A percentile compares a stretch with the other conserved stretches of the same genome.
Evolutionary conservation across 2,797 vertebrate genomes (phyloP).

Genomic region (Hirundo rustica): DNA sequence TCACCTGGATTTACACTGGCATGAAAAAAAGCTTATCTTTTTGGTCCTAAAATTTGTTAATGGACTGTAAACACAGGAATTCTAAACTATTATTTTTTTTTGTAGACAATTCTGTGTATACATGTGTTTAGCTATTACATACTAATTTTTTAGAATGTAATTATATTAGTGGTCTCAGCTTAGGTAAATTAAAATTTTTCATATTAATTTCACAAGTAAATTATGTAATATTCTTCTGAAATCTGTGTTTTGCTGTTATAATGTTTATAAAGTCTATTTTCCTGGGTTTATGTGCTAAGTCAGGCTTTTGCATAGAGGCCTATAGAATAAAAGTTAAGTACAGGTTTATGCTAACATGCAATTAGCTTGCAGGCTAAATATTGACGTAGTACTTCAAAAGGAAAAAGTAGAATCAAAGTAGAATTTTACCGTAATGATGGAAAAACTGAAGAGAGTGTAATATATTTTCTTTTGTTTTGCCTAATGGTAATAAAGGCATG

Average conservation of each 20-base stretch:
- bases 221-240: conserved; percentile 13
- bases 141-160: not conserved
- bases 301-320: conserved; percentile 69
- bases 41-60: not conserved
- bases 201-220: not conserved
- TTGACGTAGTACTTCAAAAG: conserved; percentile 58
- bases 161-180: not conserved
- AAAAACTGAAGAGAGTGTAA: conserved; percentile 28
- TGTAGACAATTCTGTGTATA: not conserved
- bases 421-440: conserved; percentile 13
- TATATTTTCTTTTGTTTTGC: conserved; percentile 7
- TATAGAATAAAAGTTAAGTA: conserved; percentile 77
- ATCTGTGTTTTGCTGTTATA: conserved; percentile 43
- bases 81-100: not conserved
- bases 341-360: conserved; percentile 70
- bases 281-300: conserved; percentile 63
- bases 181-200: not conserved
- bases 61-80: not conserved
- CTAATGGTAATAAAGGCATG: not conserved
- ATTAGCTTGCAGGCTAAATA: conserved; percentile 69
- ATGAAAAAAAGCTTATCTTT: not conserved
- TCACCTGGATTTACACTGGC: not conserved
- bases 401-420: conserved; percentile 54
- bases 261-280: conserved; percentile 71
- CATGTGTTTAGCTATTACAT: not conserved